These are phyloP conservation scores for Melieria omissa DNA, from an alignment of 2,888 invertebrate species.

Conservation along the genomic window DNA sequence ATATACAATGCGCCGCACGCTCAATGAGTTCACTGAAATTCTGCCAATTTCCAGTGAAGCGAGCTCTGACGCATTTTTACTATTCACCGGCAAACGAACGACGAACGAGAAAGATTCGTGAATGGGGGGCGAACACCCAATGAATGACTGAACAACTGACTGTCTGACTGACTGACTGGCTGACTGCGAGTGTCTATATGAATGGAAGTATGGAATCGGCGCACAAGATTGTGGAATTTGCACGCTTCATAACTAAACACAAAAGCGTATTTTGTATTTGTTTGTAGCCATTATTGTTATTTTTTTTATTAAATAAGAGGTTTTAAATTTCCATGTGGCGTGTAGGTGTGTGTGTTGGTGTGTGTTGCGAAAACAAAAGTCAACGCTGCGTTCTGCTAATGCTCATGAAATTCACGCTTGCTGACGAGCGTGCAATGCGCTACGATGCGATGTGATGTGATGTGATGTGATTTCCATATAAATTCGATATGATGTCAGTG, in stretches of 20 bases:
- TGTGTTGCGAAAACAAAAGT: not conserved
- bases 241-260: conserved; percentile 47
- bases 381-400: too few species aligned
- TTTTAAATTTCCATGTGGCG: conserved; percentile 1
- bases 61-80: conserved; percentile 21
- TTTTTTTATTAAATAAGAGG: not conserved
- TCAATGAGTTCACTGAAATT: too few species aligned
- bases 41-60: not conserved
- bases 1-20: too few species aligned
- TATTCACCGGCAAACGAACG: too few species aligned
- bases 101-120: too few species aligned
- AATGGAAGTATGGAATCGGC: conserved; percentile 20
- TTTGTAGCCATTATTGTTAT: too few species aligned
- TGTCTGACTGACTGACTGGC: not conserved
- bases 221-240: conserved; percentile 17
- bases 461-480: conserved; percentile 50
- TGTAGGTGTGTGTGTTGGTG: not conserved
- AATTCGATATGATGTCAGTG: conserved; percentile 13
- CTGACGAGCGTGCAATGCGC: too few species aligned
- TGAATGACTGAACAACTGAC: conserved; percentile 9
- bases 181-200: conserved; percentile 5
- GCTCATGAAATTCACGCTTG: too few species aligned
- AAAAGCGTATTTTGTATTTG: conserved; percentile 28
- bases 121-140: not conserved
- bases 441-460: too few species aligned